Evolutionary conservation across 1,140 invertebrate genomes (phyloP).

Genomic region (Choristoneura fumiferana): DNA sequence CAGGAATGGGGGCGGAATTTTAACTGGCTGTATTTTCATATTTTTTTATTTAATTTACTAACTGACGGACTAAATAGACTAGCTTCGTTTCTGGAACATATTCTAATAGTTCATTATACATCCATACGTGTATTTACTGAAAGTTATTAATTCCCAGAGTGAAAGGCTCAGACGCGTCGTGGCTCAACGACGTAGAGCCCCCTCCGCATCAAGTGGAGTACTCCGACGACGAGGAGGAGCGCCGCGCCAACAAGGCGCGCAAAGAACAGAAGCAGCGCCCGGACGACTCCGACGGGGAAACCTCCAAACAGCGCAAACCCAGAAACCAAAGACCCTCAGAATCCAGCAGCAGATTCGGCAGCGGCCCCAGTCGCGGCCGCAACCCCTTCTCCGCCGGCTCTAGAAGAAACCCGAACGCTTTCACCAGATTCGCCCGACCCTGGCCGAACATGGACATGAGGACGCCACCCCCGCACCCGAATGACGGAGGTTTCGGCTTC

Average conservation of each 20-base stretch:
- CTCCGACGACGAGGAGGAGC: slow-evolving; percentile 94
- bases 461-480: slow-evolving; percentile 47
- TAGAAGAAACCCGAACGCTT: slow-evolving; percentile 39
- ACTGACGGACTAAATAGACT: too few relatives aligned
- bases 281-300: slow-evolving; percentile 46
- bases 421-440: slow-evolving; percentile 35
- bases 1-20: too few relatives aligned
- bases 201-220: slow-evolving; percentile 86
- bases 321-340: slow-evolving; percentile 55
- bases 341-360: slow-evolving; percentile 61
- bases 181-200: slow-evolving; percentile 90
- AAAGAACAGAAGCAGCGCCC: slow-evolving; percentile 53
- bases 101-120: too few relatives aligned
- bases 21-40: too few relatives aligned
- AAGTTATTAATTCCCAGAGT: slow-evolving; percentile 74
- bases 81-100: too few relatives aligned
- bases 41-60: too few relatives aligned
- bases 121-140: background rate
- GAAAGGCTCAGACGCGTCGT: slow-evolving; percentile 90
- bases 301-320: slow-evolving; percentile 36
- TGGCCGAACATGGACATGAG: slow-evolving; percentile 40
- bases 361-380: slow-evolving; percentile 49
- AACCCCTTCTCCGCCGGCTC: slow-evolving; percentile 42
- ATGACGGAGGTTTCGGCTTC: slow-evolving; percentile 25
- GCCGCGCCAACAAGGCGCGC: slow-evolving; percentile 65